Base-by-base conservation (phyloP, 2,113 vertebrate genomes). In the Pelodiscus sinensis region DNA sequence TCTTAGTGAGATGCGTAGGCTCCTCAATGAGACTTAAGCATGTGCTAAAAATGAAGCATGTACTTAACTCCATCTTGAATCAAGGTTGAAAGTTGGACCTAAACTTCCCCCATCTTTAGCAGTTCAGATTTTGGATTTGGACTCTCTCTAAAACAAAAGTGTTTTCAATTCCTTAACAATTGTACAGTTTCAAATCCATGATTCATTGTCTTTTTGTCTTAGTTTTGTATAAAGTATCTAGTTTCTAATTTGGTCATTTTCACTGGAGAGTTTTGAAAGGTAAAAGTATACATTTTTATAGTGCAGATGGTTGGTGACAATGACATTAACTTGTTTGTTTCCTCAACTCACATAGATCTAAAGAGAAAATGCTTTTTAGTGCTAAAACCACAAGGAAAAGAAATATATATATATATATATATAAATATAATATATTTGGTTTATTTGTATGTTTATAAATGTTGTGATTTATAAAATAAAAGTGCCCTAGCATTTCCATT, bases 401-500 rank as follows among this genome's bases (percentile, higher is more conserved):
- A 60, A 3, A 14, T 86, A 86, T 91, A 93, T 93, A 44, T 54
- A 54, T 54, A 9, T 54, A 54, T 54, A 54, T 88, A 85, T 50
- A 54, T 62, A 96, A 94, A 94, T 91, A 90, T 94, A 96, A 96
- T 95, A 95, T 96, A 96, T 97, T 95, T 91, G 94, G 25, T 65
- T 90, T 87, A 95, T 90, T 92, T 95, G 89, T 95, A 94, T 88
- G 93, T 91, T 92, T 89, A 92, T 92, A 92, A 96, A 93, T 21
- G 5, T 90, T 85, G 77, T 35, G 60, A 85, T 93, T 94, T 96
- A 73, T 94, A 96, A 92, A 96, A 94, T 93, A 11, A 8, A 79
- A 77, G 84, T 68, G 58, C 16, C 2, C 12, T 87, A 3, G 11
- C 44, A 81, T 94, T 12, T 6, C 15, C 71, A 29, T 78, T 88